Percentiles rank a stretch among this genome's conserved stretches.
Evolutionary conservation across 1,140 invertebrate species (phyloP).

Genomic region (Himalopsyche phryganea): DNA sequence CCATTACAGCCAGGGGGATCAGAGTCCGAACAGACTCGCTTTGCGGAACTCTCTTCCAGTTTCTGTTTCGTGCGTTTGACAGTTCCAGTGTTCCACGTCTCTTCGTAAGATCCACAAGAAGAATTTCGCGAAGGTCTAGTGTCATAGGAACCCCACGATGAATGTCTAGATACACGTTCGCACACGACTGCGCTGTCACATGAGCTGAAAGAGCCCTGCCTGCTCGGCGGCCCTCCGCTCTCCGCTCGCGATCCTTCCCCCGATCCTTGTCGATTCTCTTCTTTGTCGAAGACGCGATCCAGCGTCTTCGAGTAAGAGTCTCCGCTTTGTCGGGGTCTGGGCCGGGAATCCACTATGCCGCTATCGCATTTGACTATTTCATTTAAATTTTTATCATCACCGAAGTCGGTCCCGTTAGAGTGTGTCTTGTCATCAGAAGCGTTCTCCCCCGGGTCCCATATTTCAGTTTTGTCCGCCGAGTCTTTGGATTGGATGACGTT

Average conservation of each 20-base stretch:
- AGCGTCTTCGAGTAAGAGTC: conserved; percentile 71
- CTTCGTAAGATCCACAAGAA: conserved; percentile 73
- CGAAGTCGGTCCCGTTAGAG: conserved; percentile 4
- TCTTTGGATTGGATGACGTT: conserved; percentile 36
- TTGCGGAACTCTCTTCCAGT: conserved; percentile 60
- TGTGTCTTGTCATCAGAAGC: conserved; percentile 23
- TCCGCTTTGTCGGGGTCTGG: conserved; percentile 42
- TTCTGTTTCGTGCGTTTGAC: conserved; percentile 71
- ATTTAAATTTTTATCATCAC: conserved; percentile 43
- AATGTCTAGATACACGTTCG: conserved; percentile 68
- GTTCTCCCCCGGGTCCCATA: conserved; percentile 61
- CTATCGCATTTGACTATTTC: conserved; percentile 54
- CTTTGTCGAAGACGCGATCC: conserved; percentile 69
- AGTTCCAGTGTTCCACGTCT: conserved; percentile 62
- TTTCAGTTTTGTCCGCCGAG: conserved; percentile 55
- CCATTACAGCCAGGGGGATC: conserved; percentile 38
- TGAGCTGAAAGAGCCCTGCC: conserved; percentile 77
- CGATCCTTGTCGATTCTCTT: conserved; percentile 59
- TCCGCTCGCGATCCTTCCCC: conserved; percentile 37
- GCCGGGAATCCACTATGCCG: conserved; percentile 48
- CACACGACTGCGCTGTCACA: conserved; percentile 72
- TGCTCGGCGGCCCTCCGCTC: conserved; percentile 53
- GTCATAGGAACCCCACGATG: conserved; percentile 77
- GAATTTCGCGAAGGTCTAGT: conserved; percentile 67
- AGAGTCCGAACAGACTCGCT: conserved; percentile 53